Base-by-base conservation (phyloP, 2,113 vertebrate species). In the Vulpes ferrilata region DNA sequence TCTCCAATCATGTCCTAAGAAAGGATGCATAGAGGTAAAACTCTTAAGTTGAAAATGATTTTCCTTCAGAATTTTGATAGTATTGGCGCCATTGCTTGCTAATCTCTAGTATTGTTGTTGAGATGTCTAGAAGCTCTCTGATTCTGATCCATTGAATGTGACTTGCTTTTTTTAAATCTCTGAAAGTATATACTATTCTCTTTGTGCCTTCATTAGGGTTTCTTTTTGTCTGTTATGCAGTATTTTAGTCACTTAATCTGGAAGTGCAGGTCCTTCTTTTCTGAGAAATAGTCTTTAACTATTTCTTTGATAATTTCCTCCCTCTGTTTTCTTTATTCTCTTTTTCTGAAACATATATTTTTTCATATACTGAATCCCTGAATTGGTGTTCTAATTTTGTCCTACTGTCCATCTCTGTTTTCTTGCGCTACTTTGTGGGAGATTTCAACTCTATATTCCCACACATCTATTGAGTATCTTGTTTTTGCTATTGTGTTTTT, bases 391-490 rank as follows among this genome's bases (percentile, higher is more conserved):
- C 12, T 93, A 22, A 51, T 90, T 79, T 86, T 10, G 19, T 38
- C 17, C 55, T 84, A 11, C 71, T 79, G 11, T 81, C 55, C 4
- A 60, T 89, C 76, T 84, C 78, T 67, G 11, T 69, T 53, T 88
- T 71, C 83, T 60, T 79, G 13, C 32, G 79, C 19, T 95, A 1
- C 38, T 57, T 93, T 48, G 5, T 89, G 20, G 32, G 11, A 81
- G 35, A 95, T 78, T 80, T 79, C 69, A 88, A 23, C 22, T 55
- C 94, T 73, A 76, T 95, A 91, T 92, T 83, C 78, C 62, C 35
- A 32, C 0, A 25, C 48, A 59, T 84, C 59, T 85, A 20, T 48
- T 79, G 80, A 86, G 53, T 81, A 87, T 95, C 35, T 90, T 57
- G 62, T 74, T 95, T 94, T 88, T 86, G 27, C 35, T 86, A 3